phyloP scores from a whole-genome alignment of 2,113 vertebrate genomes.

The Clarias macrocephalus region DNA sequence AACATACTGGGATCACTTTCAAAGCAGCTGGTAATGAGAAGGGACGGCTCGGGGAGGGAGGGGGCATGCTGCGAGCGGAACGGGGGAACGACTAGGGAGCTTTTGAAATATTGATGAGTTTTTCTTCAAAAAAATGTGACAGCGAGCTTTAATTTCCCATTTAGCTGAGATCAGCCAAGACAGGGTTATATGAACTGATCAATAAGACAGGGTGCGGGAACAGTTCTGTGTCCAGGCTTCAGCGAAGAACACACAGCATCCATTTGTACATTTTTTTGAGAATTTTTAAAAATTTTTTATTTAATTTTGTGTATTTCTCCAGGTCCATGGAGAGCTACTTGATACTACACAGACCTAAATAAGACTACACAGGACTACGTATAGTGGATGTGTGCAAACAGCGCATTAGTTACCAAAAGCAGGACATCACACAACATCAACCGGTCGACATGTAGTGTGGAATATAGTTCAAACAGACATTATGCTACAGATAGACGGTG shows the following conservation, averaged over 20 bases:
- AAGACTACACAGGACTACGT: no score
- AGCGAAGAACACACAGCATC: neutral
- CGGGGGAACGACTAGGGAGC: constrained; percentile 51
- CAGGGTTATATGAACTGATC: constrained; percentile 62
- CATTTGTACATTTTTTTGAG: neutral
- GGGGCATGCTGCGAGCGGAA: constrained; percentile 36
- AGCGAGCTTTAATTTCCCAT: constrained; percentile 72
- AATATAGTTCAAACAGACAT: no score
- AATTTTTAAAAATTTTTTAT: neutral
- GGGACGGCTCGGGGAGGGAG: constrained; percentile 39
- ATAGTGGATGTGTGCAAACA: no score
- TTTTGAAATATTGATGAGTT: constrained; percentile 69
- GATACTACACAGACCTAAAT: no score
- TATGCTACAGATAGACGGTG: no score
- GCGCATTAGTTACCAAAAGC: no score
- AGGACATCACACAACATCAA: no score
- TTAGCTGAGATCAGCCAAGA: constrained; percentile 66
- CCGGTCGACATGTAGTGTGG: no score
- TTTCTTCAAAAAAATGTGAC: constrained; percentile 71
- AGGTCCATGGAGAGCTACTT: no score
- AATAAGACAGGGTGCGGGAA: constrained; percentile 47
- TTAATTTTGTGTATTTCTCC: neutral
- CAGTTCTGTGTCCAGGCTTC: constrained; percentile 7
- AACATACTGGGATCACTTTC: constrained; percentile 58
- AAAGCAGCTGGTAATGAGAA: constrained; percentile 59